These are phyloP conservation scores for Gymnodraco acuticeps DNA, from an alignment of 2,797 vertebrate genomes.

Conservation along the genomic window DNA sequence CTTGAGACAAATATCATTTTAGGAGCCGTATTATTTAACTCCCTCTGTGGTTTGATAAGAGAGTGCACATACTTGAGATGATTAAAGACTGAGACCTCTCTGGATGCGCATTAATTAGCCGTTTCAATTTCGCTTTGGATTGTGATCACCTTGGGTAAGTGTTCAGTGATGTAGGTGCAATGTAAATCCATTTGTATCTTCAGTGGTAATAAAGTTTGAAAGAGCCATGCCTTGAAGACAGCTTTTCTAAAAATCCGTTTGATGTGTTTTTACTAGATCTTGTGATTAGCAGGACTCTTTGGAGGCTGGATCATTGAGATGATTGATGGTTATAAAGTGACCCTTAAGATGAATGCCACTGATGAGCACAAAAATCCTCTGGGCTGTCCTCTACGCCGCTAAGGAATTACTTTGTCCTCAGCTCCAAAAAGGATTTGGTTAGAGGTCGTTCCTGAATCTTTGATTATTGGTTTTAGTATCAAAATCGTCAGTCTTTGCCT, in stretches of 20 bases:
- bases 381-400: conserved; percentile 29
- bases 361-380: conserved; percentile 57
- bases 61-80: conserved; percentile 62
- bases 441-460: conserved; percentile 29
- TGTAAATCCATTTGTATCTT: conserved; percentile 60
- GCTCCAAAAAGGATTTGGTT: conserved; percentile 9
- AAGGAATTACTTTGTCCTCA: conserved; percentile 34
- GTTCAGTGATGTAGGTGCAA: conserved; percentile 45
- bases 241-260: conserved; percentile 56
- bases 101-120: conserved; percentile 65
- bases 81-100: conserved; percentile 67
- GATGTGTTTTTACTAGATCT: conserved; percentile 54
- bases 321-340: conserved; percentile 68
- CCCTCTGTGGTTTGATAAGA: conserved; percentile 68
- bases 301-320: conserved; percentile 60
- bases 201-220: conserved; percentile 46
- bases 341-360: conserved; percentile 66
- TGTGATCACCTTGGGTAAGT: conserved; percentile 52
- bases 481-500: conserved; percentile 10
- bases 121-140: conserved; percentile 54
- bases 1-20: conserved; percentile 72
- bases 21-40: conserved; percentile 49
- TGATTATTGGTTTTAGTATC: conserved; percentile 31
- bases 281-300: conserved; percentile 66
- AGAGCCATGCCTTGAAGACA: conserved; percentile 39